Conservation (phyloP, 1,140 invertebrate genomes). For the Scaptomyza hsui region DNA sequence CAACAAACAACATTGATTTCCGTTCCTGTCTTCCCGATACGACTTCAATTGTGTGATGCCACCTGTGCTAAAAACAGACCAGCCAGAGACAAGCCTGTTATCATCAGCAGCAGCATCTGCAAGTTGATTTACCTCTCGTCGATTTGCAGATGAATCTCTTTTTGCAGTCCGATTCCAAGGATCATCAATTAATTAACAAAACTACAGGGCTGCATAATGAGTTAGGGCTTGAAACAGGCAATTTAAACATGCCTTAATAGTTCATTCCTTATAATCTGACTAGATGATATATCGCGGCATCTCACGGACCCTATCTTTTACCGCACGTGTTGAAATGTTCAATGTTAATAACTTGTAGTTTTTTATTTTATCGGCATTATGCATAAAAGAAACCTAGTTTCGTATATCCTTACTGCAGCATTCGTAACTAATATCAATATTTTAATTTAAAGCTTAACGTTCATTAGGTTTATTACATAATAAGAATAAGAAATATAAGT, state of each 20-base stretch:
- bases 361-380: too few relatives aligned
- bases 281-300: too few relatives aligned
- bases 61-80: conserved; percentile 32
- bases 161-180: not conserved
- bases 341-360: too few relatives aligned
- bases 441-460: too few relatives aligned
- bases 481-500: too few relatives aligned
- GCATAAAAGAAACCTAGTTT: too few relatives aligned
- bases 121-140: conserved; percentile 6
- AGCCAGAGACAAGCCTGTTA: conserved; percentile 29
- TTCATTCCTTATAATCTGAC: not conserved
- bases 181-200: conserved; percentile 34
- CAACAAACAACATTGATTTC: conserved; percentile 45
- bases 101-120: conserved; percentile 27
- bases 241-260: not conserved
- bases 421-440: too few relatives aligned
- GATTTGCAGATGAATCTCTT: not conserved
- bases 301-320: too few relatives aligned
- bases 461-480: too few relatives aligned
- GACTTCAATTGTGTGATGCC: conserved; percentile 56
- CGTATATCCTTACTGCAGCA: too few relatives aligned
- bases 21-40: conserved; percentile 68
- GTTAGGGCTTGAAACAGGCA: not conserved
- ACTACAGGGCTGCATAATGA: not conserved
- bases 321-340: too few relatives aligned